Conservation (phyloP, 2,888 invertebrate species). For the Agrotis puta region DNA sequence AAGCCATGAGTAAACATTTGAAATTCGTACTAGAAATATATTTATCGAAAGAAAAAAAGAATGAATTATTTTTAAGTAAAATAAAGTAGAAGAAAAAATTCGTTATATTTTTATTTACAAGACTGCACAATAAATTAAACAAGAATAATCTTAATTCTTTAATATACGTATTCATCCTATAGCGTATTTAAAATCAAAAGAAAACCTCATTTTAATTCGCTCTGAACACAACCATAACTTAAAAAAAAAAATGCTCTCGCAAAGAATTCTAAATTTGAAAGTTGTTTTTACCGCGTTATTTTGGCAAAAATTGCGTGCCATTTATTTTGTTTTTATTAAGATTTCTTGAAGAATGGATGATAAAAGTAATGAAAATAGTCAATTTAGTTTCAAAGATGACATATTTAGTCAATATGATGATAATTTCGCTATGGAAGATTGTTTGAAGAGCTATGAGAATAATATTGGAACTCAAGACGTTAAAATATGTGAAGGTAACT, state of each 20-base stretch:
- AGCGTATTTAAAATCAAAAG: neutral
- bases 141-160: neutral
- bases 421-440: constrained; percentile 70
- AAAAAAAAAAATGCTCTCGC: neutral
- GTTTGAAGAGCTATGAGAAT: constrained; percentile 57
- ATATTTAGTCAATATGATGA: constrained; percentile 76
- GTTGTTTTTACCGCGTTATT: constrained; percentile 53
- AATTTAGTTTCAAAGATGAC: constrained; percentile 66
- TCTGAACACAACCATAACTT: constrained; percentile 4
- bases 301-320: neutral
- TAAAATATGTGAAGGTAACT: constrained; percentile 47
- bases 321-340: constrained; percentile 21
- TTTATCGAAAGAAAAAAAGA: constrained; percentile 14
- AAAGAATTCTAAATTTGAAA: constrained; percentile 43
- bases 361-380: constrained; percentile 53
- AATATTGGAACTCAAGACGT: constrained; percentile 34
- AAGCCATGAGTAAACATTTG: constrained; percentile 30
- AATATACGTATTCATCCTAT: neutral
- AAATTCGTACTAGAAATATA: constrained; percentile 27
- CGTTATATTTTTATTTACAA: constrained; percentile 8
- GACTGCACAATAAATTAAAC: neutral
- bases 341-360: constrained; percentile 68
- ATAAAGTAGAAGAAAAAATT: constrained; percentile 9
- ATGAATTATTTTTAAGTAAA: constrained; percentile 20
- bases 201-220: constrained; percentile 13